Base-by-base conservation (phyloP, 2,797 vertebrate genomes). In the Uromys caudimaculatus region DNA sequence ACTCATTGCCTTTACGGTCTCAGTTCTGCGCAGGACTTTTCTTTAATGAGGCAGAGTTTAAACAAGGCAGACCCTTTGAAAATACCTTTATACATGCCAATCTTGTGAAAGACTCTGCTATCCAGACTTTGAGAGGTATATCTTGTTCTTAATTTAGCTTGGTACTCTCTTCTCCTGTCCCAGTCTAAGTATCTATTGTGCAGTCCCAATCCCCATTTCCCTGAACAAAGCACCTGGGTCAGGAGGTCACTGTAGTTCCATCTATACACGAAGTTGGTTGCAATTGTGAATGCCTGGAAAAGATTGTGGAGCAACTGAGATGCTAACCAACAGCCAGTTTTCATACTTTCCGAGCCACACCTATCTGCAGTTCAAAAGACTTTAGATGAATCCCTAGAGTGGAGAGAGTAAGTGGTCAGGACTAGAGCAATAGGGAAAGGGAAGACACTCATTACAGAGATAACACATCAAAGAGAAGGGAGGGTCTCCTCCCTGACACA, bases 81-180 rank as follows among this genome's bases (percentile, higher is more conserved):
- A 2, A 7, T 8, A 44, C 21, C 41, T 77, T 75, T 54, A 38
- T 23, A 4, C 19, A 10, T 2, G 16, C 38, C 41, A 0, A 5
- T 35, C 3, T 62, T 0, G 1, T 50, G n/a, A 8, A 0, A 0
- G 27, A 14, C 7, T 52, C 19, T 6, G 71, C 41, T 14, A 3
- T 13, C 19, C 32, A 41, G 75, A 23, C 13, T 35, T 47, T 50
- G 47, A 6, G 16, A 27, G 16, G 73, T 82, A 0, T 0, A 27
- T 21, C 56, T 1, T n/a, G 19, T 73, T 97, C 62, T 50, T 60
- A 19, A 54, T 16, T 78, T 12, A 44, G n/a, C 73, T 64, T 38
- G 38, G 3, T 5, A 24, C 29, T 11, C 1, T 50, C n/a, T 92
- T 62, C 38, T 52, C 19, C 32, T 1, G 2, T 0, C 7, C 1